phyloP scores from a whole-genome alignment of 2,888 invertebrate genomes.

The Cerastis leucographa region DNA sequence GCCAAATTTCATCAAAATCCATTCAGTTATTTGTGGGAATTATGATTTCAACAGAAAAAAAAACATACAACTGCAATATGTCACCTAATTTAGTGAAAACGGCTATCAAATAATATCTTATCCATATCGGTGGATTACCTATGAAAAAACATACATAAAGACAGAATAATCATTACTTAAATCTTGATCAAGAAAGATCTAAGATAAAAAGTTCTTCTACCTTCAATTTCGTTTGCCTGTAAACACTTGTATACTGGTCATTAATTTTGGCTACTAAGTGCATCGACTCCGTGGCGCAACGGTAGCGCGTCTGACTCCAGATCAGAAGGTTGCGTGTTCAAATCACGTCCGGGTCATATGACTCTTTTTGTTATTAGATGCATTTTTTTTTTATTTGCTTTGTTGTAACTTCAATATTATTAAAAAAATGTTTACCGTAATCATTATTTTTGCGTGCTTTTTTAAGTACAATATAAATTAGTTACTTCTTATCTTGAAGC shows the following conservation, averaged over 20 bases:
- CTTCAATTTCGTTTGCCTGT: not conserved
- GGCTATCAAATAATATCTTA: not conserved
- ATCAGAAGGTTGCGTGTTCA: slow-evolving; percentile 99
- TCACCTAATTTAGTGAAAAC: not conserved
- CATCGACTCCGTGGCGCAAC: slow-evolving; percentile 97
- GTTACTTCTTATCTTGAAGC: not conserved
- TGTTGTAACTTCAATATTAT: not conserved
- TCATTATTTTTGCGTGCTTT: not conserved
- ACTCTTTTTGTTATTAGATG: slow-evolving; percentile 14
- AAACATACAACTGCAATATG: not conserved
- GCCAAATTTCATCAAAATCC: not conserved
- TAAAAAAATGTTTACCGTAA: not conserved
- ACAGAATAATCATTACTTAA: not conserved
- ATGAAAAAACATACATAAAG: not conserved
- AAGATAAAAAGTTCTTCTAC: not conserved
- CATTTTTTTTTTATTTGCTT: slow-evolving; percentile 15
- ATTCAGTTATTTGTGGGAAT: not conserved
- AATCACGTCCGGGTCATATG: slow-evolving; percentile 97
- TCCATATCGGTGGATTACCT: too few species aligned
- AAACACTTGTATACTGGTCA: not conserved
- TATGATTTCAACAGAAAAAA: not conserved
- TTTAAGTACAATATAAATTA: not conserved
- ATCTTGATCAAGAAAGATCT: not conserved
- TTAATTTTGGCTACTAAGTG: not conserved
- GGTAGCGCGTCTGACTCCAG: slow-evolving; percentile 99